Base-by-base conservation (phyloP, 2,797 vertebrate genomes). In the Gila robusta region DNA sequence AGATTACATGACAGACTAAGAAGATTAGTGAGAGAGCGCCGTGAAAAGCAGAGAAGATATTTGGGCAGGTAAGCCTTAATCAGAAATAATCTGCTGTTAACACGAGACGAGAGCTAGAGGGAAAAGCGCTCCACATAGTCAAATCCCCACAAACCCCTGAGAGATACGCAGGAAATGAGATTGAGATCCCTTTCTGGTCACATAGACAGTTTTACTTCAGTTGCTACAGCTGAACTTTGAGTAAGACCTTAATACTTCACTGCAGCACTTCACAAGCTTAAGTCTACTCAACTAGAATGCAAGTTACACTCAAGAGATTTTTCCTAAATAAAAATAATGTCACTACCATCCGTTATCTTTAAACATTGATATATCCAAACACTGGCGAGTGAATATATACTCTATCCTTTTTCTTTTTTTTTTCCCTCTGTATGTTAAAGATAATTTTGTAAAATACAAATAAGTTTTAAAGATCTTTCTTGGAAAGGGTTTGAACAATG, bases 41-140 rank as follows among this genome's bases (percentile, higher is more conserved):
- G 90, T 91, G 92, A 90, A 92, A 89, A 91, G 92, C 92, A 91
- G 91, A 92, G 92, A 91, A 92, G 90, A 90, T 91, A 91, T 93
- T 92, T 90, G 91, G 91, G 88, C 93, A 94, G 93, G 94, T 94
- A 94, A 94, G 86, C 92, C 90, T 93, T 95, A 94, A 95, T 95
- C 94, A 94, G 92, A 94, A 93, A 93, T 94, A 93, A 96, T 94
- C 94, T 95, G 93, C 67, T 93, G 94, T 95, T 95, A 95, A 95
- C 94, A 95, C 92, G 93, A 91, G 92, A 93, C 92, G 92, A 93
- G 92, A 91, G 92, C 94, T 92, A 92, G 78, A 93, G 91, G 93
- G 91, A 94, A 93, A 94, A 94, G 89, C 91, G 90, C 87, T 86
- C 89, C 91, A 92, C 92, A 93, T 92, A 91, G 93, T 86, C 89